Percentiles rank a stretch among this genome's conserved stretches.
These are phyloP conservation scores for Agapornis roseicollis DNA, from an alignment of 2,113 vertebrate species.

Conservation along the genomic window DNA sequence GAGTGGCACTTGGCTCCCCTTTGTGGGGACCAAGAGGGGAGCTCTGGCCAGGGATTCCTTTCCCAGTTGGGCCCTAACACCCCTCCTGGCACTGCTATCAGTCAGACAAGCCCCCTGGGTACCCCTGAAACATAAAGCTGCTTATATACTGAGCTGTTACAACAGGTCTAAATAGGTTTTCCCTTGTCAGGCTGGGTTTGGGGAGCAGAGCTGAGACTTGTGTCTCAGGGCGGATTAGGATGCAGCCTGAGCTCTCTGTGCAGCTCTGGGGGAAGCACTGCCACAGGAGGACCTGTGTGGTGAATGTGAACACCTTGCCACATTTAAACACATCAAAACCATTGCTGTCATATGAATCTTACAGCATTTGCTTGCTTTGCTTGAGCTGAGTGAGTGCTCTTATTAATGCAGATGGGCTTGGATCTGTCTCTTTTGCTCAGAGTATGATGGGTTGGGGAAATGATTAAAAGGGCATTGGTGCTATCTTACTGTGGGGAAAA, in stretches of 20 bases:
- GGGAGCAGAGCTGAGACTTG: neutral
- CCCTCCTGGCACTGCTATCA: neutral
- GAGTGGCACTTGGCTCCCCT: neutral
- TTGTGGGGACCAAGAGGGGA: accelerated
- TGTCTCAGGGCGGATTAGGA: neutral
- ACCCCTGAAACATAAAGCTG: neutral
- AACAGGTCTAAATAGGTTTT: neutral
- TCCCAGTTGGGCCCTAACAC: neutral
- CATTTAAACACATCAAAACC: neutral
- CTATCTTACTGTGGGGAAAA: neutral
- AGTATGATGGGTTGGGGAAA: neutral
- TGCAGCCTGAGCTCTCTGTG: neutral
- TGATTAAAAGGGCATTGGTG: slow-evolving; percentile 3
- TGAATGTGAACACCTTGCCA: slow-evolving; percentile 9
- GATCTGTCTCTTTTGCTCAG: neutral
- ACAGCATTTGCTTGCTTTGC: neutral
- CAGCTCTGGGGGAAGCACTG: neutral
- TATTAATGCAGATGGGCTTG: neutral
- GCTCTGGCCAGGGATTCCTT: neutral
- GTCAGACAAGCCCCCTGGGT: neutral
- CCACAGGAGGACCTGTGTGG: slow-evolving; percentile 18
- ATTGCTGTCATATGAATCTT: neutral
- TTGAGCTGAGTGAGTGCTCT: neutral
- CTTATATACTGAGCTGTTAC: neutral
- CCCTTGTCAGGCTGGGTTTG: neutral